Base-by-base conservation (phyloP, 1,140 invertebrate species). In the Saccostrea cuccullata region DNA sequence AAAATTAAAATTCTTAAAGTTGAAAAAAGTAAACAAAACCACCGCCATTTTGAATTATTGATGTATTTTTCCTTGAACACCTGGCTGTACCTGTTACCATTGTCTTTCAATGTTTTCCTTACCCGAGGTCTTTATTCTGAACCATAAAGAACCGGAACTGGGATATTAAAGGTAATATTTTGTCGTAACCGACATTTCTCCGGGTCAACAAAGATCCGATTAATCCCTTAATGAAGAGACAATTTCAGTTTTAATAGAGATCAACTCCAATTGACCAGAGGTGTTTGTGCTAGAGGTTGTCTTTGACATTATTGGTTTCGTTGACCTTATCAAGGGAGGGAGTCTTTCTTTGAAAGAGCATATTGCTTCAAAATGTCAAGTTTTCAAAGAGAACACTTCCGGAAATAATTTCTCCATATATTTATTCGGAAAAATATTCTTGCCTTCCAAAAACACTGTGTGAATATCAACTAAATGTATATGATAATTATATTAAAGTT, bases 341-440 rank as follows among this genome's bases (percentile, higher is more conserved):
- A 0, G 70, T 15, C 15, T 67, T 30, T 77, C 13, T 77, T 77
- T 77, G 8, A 77, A 77, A 30, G 70, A 77, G 70, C 26, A 2
- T 36, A 36, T 30, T 17, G 26, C 30, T 36, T 77, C 70, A 26
- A 77, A 77, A 77, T 77, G 26, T 77, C 70, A 77, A 36, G n/a
- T 73, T 13, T 8, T 30, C 23, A 13, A 23, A 30, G 70, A 15
- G 30, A 26, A 47, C 47, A 30, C 26, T 77, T 77, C 30, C 4
- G 13, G 26, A 36, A 77, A 6, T 77, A 11, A 30, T 15, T 30
- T 77, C 5, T 77, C 0, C 23, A 36, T 26, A 30, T 15, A 36
- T 26, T 77, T 26, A n/a, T n/a, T 77, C 30, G 70, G 36, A 77
- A 77, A 36, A 77, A 40, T 77, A 77, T 77, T 77, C 15, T 77